These are phyloP conservation scores for Notothenia rossii DNA, from an alignment of 2,113 vertebrate species.

Conservation along the genomic window DNA sequence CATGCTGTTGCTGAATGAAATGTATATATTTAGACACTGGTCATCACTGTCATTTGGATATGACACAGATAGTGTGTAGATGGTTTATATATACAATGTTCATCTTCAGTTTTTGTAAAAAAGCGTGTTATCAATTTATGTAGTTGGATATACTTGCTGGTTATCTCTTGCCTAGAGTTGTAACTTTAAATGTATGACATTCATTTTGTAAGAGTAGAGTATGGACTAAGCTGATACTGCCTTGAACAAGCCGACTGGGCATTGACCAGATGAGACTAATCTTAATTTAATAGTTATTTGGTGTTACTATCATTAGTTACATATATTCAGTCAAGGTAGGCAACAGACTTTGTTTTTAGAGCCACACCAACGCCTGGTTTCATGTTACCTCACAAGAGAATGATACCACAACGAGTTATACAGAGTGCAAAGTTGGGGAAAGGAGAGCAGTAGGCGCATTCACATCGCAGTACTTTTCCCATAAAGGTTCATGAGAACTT, in stretches of 20 bases:
- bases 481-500: too few species aligned
- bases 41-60: background rate
- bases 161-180: background rate
- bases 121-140: background rate
- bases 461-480: too few species aligned
- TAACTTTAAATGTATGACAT: background rate
- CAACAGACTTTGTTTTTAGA: background rate
- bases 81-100: background rate
- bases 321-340: background rate
- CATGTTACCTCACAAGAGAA: background rate
- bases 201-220: background rate
- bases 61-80: background rate
- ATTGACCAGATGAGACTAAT: background rate
- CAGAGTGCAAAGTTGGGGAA: background rate
- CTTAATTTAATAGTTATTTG: slow-evolving; percentile 5
- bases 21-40: background rate
- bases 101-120: background rate
- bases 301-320: background rate
- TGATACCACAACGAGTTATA: background rate
- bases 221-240: background rate
- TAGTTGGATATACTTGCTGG: background rate
- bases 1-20: background rate
- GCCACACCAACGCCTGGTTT: background rate
- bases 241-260: background rate
- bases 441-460: background rate